phyloP scores from a whole-genome alignment of 2,113 vertebrate species.

The Philantomba maxwellii region DNA sequence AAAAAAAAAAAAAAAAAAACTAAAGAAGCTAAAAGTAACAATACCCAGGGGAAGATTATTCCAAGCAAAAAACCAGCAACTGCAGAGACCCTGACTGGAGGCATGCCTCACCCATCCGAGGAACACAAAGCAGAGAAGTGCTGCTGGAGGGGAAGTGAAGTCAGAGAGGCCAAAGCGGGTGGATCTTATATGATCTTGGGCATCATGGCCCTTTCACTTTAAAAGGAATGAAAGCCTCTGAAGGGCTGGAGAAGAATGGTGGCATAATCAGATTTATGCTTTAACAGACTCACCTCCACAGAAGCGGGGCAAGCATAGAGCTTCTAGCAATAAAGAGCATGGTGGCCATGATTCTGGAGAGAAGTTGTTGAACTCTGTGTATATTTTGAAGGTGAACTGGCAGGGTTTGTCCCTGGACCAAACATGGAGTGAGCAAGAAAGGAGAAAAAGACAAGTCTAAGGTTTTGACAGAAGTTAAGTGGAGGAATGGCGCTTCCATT shows the following conservation, averaged over 20 bases:
- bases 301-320: background rate
- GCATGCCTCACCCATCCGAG: background rate
- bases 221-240: background rate
- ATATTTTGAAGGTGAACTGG: background rate
- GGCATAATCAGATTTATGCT: background rate
- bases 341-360: fast-evolving
- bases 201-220: background rate
- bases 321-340: background rate
- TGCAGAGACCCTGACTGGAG: too few species aligned
- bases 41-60: background rate
- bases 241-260: background rate
- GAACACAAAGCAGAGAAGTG: background rate
- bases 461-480: background rate
- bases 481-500: background rate
- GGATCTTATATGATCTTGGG: background rate
- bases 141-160: fast-evolving
- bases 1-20: too few species aligned
- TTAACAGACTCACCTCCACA: background rate
- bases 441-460: background rate
- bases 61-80: background rate
- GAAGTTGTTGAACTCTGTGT: background rate
- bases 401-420: background rate
- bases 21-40: background rate
- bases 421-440: background rate
- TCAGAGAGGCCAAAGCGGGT: background rate